Percentiles rank a stretch among this genome's conserved stretches.
These are phyloP conservation scores for Numenius arquata DNA, from an alignment of 2,113 vertebrate species.

Conservation along the genomic window DNA sequence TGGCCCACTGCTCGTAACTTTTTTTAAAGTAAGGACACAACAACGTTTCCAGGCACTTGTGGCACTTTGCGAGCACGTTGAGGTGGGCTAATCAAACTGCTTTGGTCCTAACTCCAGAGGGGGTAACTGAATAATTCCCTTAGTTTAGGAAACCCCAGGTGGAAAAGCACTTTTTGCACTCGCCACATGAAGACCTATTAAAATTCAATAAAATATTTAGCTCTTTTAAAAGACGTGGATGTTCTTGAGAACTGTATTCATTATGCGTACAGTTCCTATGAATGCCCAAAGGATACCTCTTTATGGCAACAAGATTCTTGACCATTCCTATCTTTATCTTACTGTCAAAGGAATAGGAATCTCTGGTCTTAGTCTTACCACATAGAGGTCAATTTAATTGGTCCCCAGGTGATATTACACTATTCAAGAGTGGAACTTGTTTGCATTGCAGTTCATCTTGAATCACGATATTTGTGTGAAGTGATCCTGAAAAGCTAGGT, in stretches of 20 bases:
- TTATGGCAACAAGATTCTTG: not conserved
- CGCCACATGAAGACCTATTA: not conserved
- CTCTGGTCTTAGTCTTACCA: not conserved
- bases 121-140: not conserved
- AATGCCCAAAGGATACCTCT: not conserved
- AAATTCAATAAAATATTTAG: not conserved
- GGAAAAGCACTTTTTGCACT: not conserved
- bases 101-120: not conserved
- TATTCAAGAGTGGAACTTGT: not conserved
- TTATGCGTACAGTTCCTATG: not conserved
- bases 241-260: not conserved
- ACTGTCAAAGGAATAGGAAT: not conserved
- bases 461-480: not conserved
- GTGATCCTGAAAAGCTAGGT: not conserved
- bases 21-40: not conserved
- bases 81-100: not conserved
- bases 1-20: not conserved
- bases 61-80: not conserved
- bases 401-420: not conserved
- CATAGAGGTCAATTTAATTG: not conserved
- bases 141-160: not conserved
- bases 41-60: not conserved
- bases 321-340: not conserved
- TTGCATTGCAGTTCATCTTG: not conserved
- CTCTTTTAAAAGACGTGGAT: not conserved